Evolutionary conservation across 2,797 vertebrate genomes (phyloP).

Genomic region (Liparis tanakae): DNA sequence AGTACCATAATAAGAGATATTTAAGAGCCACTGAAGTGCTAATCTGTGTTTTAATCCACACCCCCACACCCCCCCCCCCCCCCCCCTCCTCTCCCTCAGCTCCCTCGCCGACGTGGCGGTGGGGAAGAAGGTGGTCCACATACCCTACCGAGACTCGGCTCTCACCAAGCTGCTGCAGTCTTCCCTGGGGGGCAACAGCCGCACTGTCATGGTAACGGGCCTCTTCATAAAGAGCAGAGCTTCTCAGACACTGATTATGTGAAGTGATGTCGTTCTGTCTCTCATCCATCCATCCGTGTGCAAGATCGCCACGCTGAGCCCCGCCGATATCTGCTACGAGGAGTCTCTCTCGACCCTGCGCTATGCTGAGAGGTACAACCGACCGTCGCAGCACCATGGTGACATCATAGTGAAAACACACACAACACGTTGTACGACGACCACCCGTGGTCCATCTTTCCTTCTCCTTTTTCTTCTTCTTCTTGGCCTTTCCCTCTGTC

Average conservation of each 20-base stretch:
- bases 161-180: conserved; percentile 92
- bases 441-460: not conserved
- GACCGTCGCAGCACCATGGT: not conserved
- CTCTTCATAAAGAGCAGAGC: not conserved
- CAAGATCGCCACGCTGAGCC: conserved; percentile 89
- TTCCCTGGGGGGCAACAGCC: conserved; percentile 92
- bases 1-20: no score
- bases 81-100: conserved; percentile 60
- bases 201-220: conserved; percentile 87
- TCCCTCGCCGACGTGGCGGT: conserved; percentile 86
- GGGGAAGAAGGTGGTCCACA: conserved; percentile 85
- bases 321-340: conserved; percentile 91
- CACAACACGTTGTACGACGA: fast-evolving
- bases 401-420: not conserved
- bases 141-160: conserved; percentile 90
- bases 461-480: not conserved
- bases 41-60: no score
- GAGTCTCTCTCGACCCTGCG: conserved; percentile 90
- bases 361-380: conserved; percentile 87
- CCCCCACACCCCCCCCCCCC: no score
- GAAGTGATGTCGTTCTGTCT: not conserved
- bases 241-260: not conserved
- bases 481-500: not conserved
- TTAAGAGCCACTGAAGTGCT: no score
- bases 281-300: conserved; percentile 5